Percentiles rank a stretch among this genome's conserved stretches.
These are phyloP conservation scores for Enoplosus armatus DNA, from an alignment of 2,797 vertebrate genomes.

Conservation along the genomic window DNA sequence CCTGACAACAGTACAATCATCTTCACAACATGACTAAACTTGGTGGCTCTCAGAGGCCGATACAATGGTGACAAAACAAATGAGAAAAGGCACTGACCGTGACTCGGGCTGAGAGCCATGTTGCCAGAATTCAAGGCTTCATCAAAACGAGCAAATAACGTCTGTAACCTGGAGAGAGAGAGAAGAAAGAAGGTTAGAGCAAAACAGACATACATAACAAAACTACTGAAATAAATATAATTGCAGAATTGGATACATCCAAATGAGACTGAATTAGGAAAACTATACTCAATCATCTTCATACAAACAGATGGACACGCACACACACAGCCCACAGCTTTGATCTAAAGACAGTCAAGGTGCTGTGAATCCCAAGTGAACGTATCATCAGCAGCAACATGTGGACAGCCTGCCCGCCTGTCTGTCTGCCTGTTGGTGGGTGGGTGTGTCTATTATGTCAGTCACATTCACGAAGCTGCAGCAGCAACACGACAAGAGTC, in stretches of 20 bases:
- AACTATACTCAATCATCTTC: neutral
- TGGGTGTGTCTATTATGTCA: constrained; percentile 75
- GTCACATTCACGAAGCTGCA: constrained; percentile 57
- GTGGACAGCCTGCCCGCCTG: constrained; percentile 52
- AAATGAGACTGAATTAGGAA: neutral
- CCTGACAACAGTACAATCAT: constrained; percentile 20
- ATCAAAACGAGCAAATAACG: constrained; percentile 95
- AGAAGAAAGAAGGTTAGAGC: constrained; percentile 44
- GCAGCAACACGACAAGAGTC: constrained; percentile 46
- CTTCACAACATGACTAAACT: constrained; percentile 32
- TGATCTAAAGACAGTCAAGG: constrained; percentile 24
- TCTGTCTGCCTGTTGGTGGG: constrained; percentile 37
- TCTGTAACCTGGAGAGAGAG: constrained; percentile 90
- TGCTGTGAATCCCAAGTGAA: constrained; percentile 37
- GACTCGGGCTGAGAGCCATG: constrained; percentile 92
- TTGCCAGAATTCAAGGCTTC: constrained; percentile 93
- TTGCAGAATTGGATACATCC: neutral
- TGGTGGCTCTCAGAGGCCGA: constrained; percentile 5
- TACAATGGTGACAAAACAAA: constrained; percentile 22
- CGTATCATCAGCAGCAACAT: constrained; percentile 56
- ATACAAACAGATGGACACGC: neutral
- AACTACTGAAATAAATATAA: neutral
- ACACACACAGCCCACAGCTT: constrained; percentile 8
- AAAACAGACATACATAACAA: neutral
- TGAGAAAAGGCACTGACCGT: constrained; percentile 87